phyloP scores from a whole-genome alignment of 2,888 invertebrate genomes.

The Pollenia amentaria region DNA sequence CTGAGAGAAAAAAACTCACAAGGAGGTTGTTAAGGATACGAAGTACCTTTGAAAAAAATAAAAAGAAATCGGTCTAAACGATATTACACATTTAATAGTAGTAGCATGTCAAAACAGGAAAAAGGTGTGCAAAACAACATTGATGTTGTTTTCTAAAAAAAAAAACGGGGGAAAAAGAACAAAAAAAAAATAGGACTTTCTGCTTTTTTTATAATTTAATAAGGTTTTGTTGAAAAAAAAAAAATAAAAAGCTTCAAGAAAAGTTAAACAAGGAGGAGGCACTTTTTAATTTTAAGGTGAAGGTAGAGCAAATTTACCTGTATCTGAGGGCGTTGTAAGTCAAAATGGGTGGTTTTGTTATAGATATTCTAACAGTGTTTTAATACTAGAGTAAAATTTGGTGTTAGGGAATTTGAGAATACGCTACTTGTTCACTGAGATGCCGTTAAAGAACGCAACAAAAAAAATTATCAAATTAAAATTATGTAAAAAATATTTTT shows the following conservation, averaged over 20 bases:
- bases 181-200: conserved; percentile 3
- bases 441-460: too few species aligned
- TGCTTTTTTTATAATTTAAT: conserved; percentile 69
- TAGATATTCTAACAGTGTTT: not conserved
- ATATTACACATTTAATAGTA: conserved; percentile 63
- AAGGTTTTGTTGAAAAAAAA: conserved; percentile 43
- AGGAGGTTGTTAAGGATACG: conserved; percentile 64
- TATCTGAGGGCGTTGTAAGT: conserved; percentile 59
- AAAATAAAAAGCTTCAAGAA: conserved; percentile 35
- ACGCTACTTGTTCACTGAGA: not conserved
- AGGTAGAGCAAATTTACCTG: conserved; percentile 19
- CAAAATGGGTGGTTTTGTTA: conserved; percentile 62
- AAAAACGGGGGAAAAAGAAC: conserved; percentile 1
- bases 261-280: conserved; percentile 66
- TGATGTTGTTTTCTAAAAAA: conserved; percentile 60
- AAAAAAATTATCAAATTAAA: too few species aligned
- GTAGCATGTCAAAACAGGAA: conserved; percentile 72
- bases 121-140: conserved; percentile 73
- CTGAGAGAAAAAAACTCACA: not conserved
- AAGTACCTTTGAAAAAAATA: conserved; percentile 15
- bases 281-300: conserved; percentile 22
- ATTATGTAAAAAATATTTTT: too few species aligned
- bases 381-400: not conserved
- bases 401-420: not conserved
- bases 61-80: conserved; percentile 51